Conservation (phyloP, 2,888 invertebrate species). For the Mamestra brassicae region DNA sequence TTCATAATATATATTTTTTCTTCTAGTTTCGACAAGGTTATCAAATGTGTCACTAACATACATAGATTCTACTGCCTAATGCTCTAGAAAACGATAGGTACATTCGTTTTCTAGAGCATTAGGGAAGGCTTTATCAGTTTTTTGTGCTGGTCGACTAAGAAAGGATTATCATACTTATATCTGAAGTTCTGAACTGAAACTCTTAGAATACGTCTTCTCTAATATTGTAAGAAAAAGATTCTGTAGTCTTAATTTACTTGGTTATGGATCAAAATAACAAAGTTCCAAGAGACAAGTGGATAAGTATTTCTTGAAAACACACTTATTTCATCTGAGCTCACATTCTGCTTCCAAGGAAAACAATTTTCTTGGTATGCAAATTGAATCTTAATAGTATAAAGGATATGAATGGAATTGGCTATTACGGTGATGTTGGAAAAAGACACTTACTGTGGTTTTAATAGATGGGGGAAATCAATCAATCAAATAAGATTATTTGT, state of each 20-base stretch:
- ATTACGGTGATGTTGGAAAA: too few species aligned
- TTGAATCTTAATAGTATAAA: not conserved
- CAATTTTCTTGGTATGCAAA: not conserved
- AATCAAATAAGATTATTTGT: too few species aligned
- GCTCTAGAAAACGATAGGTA: too few species aligned
- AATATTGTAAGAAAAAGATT: too few species aligned
- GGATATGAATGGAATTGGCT: too few species aligned
- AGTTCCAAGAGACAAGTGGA: not conserved
- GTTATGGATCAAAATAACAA: not conserved
- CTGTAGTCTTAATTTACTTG: not conserved
- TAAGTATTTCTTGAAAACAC: not conserved
- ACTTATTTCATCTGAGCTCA: not conserved
- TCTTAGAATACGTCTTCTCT: not conserved
- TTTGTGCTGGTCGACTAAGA: not conserved
- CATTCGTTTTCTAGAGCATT: too few species aligned
- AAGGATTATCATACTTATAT: not conserved
- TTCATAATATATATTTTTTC: too few species aligned
- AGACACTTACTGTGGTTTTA: too few species aligned
- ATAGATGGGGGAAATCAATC: too few species aligned
- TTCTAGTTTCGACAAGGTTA: too few species aligned
- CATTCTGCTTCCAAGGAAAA: not conserved
- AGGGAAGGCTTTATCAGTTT: too few species aligned
- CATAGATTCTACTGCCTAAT: not conserved
- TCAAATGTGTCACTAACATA: not conserved
- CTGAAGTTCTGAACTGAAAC: too few species aligned